phyloP scores from a whole-genome alignment of 2,797 vertebrate species.

The Cetoscarus ocellatus region DNA sequence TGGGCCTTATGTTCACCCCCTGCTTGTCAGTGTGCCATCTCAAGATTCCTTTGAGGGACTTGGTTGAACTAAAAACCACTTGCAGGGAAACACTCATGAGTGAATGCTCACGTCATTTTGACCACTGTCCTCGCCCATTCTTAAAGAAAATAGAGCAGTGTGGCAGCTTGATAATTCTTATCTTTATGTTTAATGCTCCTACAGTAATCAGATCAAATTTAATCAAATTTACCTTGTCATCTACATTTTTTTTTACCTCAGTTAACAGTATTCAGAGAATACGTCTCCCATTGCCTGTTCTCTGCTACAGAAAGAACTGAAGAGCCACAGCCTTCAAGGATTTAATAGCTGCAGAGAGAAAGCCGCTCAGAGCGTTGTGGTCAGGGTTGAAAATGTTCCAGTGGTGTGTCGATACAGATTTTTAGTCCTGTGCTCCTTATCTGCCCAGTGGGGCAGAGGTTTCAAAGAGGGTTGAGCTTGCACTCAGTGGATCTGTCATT shows the following conservation, averaged over 20 bases:
- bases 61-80: no score
- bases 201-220: no score
- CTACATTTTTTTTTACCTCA: slow-evolving; percentile 13
- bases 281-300: slow-evolving; percentile 7
- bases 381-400: slow-evolving; percentile 31
- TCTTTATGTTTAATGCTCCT: no score
- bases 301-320: neutral
- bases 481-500: slow-evolving; percentile 29
- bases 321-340: slow-evolving; percentile 27
- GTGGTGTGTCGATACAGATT: slow-evolving; percentile 50
- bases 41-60: no score
- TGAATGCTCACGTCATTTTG: no score
- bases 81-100: no score
- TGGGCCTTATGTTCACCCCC: no score
- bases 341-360: slow-evolving; percentile 39
- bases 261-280: slow-evolving; percentile 8
- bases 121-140: no score
- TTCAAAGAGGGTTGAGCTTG: slow-evolving; percentile 27
- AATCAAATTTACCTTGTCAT: neutral
- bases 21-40: no score
- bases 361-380: slow-evolving; percentile 43
- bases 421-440: slow-evolving; percentile 39
- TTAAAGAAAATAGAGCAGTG: no score
- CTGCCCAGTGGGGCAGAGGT: slow-evolving; percentile 24
- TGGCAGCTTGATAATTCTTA: no score